phyloP scores from a whole-genome alignment of 2,113 vertebrate genomes.

The Rutilus rutilus region DNA sequence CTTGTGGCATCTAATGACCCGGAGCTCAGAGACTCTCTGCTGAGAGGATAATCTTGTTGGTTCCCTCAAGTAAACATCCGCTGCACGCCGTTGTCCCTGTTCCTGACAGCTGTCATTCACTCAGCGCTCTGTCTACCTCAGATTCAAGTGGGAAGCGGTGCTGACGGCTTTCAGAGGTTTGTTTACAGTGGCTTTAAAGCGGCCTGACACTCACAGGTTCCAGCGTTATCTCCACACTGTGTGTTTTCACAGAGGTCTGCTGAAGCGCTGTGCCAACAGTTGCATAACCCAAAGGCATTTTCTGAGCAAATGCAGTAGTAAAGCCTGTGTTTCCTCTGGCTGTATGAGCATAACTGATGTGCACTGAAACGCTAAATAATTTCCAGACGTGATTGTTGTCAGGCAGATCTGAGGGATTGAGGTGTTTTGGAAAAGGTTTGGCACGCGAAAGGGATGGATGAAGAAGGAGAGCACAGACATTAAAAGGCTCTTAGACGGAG shows the following conservation, averaged over 20 bases:
- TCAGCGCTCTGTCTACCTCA: not conserved
- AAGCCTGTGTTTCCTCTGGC: conserved; percentile 19
- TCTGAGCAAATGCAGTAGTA: not conserved
- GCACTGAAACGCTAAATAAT: conserved; percentile 31
- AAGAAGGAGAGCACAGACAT: conserved; percentile 31
- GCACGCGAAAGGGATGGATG: not conserved
- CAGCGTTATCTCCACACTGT: conserved; percentile 29
- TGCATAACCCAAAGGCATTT: conserved; percentile 34
- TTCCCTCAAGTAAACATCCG: conserved; percentile 54
- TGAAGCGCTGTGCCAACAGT: conserved; percentile 15
- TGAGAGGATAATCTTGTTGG: conserved; percentile 53
- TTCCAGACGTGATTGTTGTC: conserved; percentile 30
- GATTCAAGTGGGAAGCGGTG: not conserved
- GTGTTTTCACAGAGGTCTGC: conserved; percentile 44
- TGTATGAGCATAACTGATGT: conserved; percentile 12
- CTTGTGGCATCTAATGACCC: conserved; percentile 54
- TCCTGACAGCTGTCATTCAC: conserved; percentile 46
- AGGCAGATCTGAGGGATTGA: conserved; percentile 39
- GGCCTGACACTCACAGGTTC: conserved; percentile 21
- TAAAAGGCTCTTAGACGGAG: conserved; percentile 48
- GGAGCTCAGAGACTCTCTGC: conserved; percentile 36
- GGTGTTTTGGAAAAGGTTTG: conserved; percentile 6
- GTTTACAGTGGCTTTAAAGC: conserved; percentile 9
- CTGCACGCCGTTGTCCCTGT: conserved; percentile 6
- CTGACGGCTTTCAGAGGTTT: not conserved